Evolutionary conservation across 2,797 vertebrate genomes (phyloP).

Genomic region (Peromyscus nudipes): DNA sequence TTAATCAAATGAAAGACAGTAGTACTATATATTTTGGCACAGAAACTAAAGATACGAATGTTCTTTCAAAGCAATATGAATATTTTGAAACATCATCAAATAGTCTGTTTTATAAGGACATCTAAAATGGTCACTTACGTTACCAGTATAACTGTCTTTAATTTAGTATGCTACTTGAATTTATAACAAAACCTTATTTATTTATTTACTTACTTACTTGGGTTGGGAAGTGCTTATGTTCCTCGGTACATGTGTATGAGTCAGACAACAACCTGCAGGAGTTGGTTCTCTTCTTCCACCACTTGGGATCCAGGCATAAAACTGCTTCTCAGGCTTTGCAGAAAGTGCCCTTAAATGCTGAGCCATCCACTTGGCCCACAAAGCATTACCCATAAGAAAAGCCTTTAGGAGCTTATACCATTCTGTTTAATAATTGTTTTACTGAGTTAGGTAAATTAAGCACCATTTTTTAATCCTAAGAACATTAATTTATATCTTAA

Average conservation of each 20-base stretch:
- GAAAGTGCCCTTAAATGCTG: neutral
- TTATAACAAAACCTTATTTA: neutral
- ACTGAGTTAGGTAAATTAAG: neutral
- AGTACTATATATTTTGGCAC: neutral
- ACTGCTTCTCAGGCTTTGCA: neutral
- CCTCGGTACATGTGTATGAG: too few relatives aligned
- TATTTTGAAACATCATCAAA: neutral
- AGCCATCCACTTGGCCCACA: neutral
- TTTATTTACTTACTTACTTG: neutral
- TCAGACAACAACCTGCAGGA: neutral
- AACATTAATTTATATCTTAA: neutral
- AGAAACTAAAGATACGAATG: neutral
- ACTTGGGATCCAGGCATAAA: neutral
- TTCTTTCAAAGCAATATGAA: neutral
- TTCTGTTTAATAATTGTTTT: neutral
- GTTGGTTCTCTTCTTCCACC: neutral
- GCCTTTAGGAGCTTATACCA: neutral
- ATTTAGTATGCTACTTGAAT: neutral
- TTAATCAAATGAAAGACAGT: constrained; percentile 12
- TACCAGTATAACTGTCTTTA: neutral
- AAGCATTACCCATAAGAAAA: neutral
- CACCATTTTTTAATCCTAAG: neutral
- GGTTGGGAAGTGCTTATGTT: neutral
- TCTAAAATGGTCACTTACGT: neutral
- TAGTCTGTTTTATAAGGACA: neutral